These are phyloP conservation scores for Fregata magnificens DNA, from an alignment of 2,113 vertebrate genomes.

Conservation along the genomic window DNA sequence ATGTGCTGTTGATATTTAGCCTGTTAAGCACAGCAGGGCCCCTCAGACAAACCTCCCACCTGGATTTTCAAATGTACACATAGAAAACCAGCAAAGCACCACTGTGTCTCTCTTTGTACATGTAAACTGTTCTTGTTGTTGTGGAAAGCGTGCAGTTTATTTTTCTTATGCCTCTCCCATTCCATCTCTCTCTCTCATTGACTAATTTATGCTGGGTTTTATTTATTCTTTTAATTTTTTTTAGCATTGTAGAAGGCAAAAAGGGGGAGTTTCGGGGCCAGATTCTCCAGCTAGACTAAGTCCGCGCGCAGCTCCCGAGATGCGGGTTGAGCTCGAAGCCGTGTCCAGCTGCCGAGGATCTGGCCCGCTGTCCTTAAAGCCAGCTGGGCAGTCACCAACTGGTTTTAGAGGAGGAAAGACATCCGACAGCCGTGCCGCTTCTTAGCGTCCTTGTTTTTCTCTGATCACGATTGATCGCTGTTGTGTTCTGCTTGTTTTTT, in stretches of 20 bases:
- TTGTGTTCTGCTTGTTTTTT: constrained; percentile 80
- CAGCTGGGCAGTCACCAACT: neutral
- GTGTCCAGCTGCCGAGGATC: neutral
- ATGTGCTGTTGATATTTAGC: neutral
- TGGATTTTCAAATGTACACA: neutral
- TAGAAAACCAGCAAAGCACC: neutral
- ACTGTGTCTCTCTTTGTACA: neutral
- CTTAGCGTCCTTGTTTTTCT: constrained; percentile 66
- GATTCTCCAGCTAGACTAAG: neutral
- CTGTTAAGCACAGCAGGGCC: neutral
- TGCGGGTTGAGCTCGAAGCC: neutral
- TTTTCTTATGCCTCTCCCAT: constrained; percentile 47
- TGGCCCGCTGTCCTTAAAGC: neutral
- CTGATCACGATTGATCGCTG: constrained; percentile 73
- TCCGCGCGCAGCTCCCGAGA: rapidly evolving
- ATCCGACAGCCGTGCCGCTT: constrained; percentile 3
- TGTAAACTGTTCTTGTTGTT: neutral
- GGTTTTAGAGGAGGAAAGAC: neutral
- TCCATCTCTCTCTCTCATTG: constrained; percentile 47
- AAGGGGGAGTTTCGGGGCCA: neutral
- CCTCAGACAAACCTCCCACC: neutral
- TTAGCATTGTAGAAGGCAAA: neutral
- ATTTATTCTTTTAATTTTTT: neutral
- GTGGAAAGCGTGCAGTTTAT: constrained; percentile 22
- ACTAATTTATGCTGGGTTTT: constrained; percentile 61